A percentile compares a stretch with the other conserved stretches of the same genome.
Evolutionary conservation across 2,797 vertebrate species (phyloP).

Genomic region (Sebastes oblongus): DNA sequence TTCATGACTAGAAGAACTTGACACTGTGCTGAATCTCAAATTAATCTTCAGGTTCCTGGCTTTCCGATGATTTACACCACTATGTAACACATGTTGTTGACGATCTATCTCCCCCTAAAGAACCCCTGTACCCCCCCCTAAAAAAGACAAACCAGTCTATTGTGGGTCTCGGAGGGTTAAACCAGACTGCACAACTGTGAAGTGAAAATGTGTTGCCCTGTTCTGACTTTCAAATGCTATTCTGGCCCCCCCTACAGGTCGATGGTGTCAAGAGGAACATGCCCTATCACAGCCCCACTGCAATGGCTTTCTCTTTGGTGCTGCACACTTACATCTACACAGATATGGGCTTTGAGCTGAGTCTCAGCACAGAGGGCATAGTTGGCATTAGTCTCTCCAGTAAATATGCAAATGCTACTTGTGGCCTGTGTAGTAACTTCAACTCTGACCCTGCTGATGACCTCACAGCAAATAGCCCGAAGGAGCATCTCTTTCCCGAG

Average conservation of each 20-base stretch:
- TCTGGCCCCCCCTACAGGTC: conserved; percentile 75
- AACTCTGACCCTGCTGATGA: conserved; percentile 71
- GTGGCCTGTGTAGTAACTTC: conserved; percentile 76
- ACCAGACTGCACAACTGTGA: background rate
- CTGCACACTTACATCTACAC: conserved; percentile 59
- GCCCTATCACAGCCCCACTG: conserved; percentile 52
- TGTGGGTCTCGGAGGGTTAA: background rate
- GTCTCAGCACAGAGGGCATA: conserved; percentile 58
- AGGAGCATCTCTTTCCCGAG: conserved; percentile 18
- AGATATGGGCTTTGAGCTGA: conserved; percentile 53
- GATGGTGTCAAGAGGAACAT: conserved; percentile 60
- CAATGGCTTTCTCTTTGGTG: conserved; percentile 54
- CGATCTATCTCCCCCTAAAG: no score
- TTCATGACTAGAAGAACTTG: no score
- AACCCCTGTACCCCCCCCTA: no score
- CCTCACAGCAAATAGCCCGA: conserved; percentile 43
- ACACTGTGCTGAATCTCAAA: no score
- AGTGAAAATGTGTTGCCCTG: background rate
- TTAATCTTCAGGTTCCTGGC: no score
- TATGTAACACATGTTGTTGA: no score
- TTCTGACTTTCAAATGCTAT: conserved; percentile 35
- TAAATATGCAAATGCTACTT: conserved; percentile 67
- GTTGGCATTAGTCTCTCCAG: conserved; percentile 64
- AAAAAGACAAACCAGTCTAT: no score
- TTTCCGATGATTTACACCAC: no score